Base-by-base conservation (phyloP, 2,888 invertebrate genomes). In the Cephus rjabovi region DNA sequence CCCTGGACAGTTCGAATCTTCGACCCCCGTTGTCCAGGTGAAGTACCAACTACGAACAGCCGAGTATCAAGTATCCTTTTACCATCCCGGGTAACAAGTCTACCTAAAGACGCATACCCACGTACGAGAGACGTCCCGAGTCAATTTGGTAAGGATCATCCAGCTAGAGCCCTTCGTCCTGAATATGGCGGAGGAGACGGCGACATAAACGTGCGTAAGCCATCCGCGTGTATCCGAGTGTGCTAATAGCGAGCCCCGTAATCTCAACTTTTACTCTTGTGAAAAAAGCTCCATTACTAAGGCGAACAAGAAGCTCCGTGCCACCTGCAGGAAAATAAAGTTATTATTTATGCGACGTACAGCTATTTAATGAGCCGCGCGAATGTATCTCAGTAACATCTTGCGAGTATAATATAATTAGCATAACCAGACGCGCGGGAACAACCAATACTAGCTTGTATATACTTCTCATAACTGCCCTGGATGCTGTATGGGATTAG, bases 311-410 rank as follows among this genome's bases (percentile, higher is more conserved):
- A 78, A 75, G 77, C 77, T 73, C 3, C 73, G 33, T 69, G 75
- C 74, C 81, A 78, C 75, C 77, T 78, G 78, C 56, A 77, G 73
- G 76, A 74, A 79, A 88, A 87, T 87, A 82, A 87, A 87, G 85
- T 86, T 86, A 87, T 87, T 87, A 86, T 87, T 88, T 88, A 86
- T 85, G 82, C 77, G 80, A 79, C 78, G 80, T 76, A 35, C 73
- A 81, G 81, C 83, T 83, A 85, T 86, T 87, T 88, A 85, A 88
- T 81, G 84, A 85, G 81, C 78, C 79, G 75, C 76, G 79, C 77
- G 76, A 82, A 81, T 81, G 81, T 77, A 81, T 82, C 77, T 76
- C 79, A 75, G 81, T 82, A 84, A 86, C 85, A 83, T 82, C 82
- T 80, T 82, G 78, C 80, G 77, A 77, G 79, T 82, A 83, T 83